Evolutionary conservation across 2,113 vertebrate species (phyloP).

Genomic region (Paramormyrops kingsleyae): DNA sequence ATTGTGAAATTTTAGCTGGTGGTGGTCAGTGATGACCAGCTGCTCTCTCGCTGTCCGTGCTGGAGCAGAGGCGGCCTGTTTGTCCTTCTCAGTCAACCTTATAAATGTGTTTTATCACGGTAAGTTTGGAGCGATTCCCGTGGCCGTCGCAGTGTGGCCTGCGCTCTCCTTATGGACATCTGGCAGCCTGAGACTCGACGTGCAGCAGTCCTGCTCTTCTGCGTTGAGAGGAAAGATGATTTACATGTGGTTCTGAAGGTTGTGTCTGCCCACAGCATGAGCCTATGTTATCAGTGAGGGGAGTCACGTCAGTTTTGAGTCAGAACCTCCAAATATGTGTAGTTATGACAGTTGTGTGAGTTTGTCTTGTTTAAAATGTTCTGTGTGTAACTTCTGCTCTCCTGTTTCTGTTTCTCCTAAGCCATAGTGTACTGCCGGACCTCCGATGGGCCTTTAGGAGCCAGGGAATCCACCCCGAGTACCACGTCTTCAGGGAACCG

Average conservation of each 20-base stretch:
- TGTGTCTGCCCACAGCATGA: not conserved
- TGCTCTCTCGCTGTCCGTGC: not conserved
- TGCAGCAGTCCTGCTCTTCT: not conserved
- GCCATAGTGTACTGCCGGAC: constrained; percentile 57
- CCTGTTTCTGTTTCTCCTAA: constrained; percentile 39
- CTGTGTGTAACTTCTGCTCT: constrained; percentile 6
- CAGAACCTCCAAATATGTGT: not conserved
- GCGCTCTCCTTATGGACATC: not conserved
- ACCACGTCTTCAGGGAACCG: constrained; percentile 46
- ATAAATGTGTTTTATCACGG: not conserved
- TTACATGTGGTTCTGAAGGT: not conserved
- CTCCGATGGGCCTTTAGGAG: constrained; percentile 67
- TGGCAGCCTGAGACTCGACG: not conserved
- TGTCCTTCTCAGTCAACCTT: not conserved
- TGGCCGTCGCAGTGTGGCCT: not conserved
- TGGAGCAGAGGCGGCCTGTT: not conserved
- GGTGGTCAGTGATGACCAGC: not conserved
- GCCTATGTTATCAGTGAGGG: not conserved
- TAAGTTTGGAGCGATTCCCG: not conserved
- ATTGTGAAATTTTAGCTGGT: not conserved
- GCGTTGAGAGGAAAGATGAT: not conserved
- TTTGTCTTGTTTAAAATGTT: not conserved
- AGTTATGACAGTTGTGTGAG: not conserved
- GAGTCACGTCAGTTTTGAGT: not conserved
- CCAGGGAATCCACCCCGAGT: constrained; percentile 42